These are phyloP conservation scores for Rotaria sp. DNA, from an alignment of 2,888 invertebrate species.

Conservation along the genomic window DNA sequence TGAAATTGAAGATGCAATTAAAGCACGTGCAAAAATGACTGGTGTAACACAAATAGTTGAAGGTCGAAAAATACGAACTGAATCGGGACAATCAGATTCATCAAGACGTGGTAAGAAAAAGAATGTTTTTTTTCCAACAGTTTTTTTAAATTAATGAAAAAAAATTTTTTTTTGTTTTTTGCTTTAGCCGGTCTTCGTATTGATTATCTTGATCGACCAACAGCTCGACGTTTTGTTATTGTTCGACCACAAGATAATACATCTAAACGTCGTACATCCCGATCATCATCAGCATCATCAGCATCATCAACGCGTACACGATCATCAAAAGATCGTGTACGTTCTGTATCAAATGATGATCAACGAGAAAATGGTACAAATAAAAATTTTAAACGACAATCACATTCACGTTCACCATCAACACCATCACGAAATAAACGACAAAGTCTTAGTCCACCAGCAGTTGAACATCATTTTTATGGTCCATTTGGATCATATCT, in stretches of 20 bases:
- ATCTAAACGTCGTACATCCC: neutral
- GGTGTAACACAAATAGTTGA: neutral
- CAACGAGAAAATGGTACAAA: neutral
- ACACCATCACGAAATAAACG: neutral
- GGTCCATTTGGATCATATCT: neutral
- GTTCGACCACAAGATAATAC: neutral
- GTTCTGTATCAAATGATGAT: neutral
- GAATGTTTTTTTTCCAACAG: too few relatives aligned
- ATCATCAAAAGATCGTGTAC: neutral
- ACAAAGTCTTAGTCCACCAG: neutral
- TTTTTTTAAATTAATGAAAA: too few relatives aligned
- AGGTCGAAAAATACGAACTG: neutral
- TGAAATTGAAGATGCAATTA: constrained; percentile 9
- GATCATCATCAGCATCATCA: neutral
- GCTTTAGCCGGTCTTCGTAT: neutral
- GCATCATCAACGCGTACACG: neutral
- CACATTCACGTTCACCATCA: neutral
- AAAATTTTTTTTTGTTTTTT: neutral
- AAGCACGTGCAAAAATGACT: neutral
- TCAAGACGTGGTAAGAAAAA: neutral
- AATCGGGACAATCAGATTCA: neutral
- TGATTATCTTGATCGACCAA: constrained; percentile 15
- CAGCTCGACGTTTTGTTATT: neutral
- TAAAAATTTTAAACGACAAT: constrained; percentile 5
- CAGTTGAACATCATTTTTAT: neutral